Conservation (phyloP, 1,140 invertebrate genomes). For the Solenopsis fugax region DNA sequence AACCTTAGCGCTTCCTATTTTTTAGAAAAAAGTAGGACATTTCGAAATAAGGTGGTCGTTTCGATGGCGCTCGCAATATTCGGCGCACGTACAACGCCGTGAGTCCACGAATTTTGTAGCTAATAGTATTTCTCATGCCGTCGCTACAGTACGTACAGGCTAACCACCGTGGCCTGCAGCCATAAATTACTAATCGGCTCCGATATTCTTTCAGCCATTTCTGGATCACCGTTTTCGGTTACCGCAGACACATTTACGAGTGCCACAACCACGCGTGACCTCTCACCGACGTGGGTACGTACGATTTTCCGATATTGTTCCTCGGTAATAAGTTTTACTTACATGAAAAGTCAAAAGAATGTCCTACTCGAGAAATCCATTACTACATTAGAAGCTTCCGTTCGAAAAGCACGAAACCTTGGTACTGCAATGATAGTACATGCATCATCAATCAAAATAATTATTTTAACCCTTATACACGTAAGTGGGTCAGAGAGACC, state of each 20-base stretch:
- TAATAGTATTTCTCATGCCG: slow-evolving; percentile 61
- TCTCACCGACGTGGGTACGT: neutral
- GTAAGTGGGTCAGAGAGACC: too few relatives aligned
- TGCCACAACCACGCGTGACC: neutral
- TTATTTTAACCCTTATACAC: neutral
- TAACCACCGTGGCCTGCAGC: slow-evolving; percentile 6
- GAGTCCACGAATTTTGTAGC: slow-evolving; percentile 33
- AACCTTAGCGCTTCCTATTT: neutral
- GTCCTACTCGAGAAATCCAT: neutral
- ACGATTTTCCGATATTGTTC: slow-evolving; percentile 61
- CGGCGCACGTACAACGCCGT: slow-evolving; percentile 19
- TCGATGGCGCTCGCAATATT: slow-evolving; percentile 9
- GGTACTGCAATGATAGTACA: neutral
- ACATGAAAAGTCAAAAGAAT: neutral
- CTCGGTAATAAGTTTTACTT: slow-evolving; percentile 15
- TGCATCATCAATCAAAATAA: neutral
- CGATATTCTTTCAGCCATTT: slow-evolving; percentile 69
- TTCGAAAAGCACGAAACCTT: neutral
- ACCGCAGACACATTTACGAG: slow-evolving; percentile 33
- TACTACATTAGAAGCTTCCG: neutral
- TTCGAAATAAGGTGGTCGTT: neutral
- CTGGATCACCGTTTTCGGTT: slow-evolving; percentile 35
- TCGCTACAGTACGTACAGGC: slow-evolving; percentile 5
- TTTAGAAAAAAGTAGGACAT: neutral
- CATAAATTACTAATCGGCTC: slow-evolving; percentile 68